phyloP scores from a whole-genome alignment of 2,888 invertebrate genomes.

The Trachelus tabidus region DNA sequence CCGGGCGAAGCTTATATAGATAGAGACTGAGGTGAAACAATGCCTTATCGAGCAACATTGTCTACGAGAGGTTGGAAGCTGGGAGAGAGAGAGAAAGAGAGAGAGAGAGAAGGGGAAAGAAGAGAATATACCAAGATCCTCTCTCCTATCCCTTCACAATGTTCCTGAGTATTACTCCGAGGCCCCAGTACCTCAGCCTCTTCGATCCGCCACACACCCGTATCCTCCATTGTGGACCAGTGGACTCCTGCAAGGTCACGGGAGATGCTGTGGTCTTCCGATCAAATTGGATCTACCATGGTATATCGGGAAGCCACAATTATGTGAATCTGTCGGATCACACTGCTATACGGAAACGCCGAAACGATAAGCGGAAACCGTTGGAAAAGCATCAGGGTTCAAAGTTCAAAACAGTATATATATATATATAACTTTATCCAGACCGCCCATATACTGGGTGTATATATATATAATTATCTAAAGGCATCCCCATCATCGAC shows the following conservation, averaged over 20 bases:
- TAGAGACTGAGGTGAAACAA: conserved; percentile 55
- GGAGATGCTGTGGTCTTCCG: conserved; percentile 49
- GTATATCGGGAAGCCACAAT: conserved; percentile 47
- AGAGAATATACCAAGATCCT: neutral
- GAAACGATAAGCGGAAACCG: too few species aligned
- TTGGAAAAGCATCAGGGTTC: too few species aligned
- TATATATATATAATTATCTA: too few species aligned
- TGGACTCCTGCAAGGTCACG: conserved; percentile 32
- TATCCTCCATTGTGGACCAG: conserved; percentile 16
- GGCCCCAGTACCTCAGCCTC: too few species aligned
- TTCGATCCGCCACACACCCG: neutral
- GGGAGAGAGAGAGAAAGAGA: conserved; percentile 4
- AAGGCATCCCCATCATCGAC: too few species aligned
- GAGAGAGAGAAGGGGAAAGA: conserved; percentile 1
- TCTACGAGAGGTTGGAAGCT: conserved; percentile 33
- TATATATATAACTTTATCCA: too few species aligned
- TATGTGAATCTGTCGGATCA: conserved; percentile 34
- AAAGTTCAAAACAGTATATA: too few species aligned
- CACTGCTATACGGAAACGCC: too few species aligned
- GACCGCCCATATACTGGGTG: too few species aligned
- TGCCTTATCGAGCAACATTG: conserved; percentile 63
- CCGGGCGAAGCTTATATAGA: conserved; percentile 35
- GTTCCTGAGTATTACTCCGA: too few species aligned
- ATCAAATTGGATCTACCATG: conserved; percentile 59
- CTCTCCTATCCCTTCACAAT: too few species aligned